Percentiles rank a stretch among this genome's conserved stretches.
Evolutionary conservation across 2,797 vertebrate genomes (phyloP).

Genomic region (Pteronotus mesoamericanus): DNA sequence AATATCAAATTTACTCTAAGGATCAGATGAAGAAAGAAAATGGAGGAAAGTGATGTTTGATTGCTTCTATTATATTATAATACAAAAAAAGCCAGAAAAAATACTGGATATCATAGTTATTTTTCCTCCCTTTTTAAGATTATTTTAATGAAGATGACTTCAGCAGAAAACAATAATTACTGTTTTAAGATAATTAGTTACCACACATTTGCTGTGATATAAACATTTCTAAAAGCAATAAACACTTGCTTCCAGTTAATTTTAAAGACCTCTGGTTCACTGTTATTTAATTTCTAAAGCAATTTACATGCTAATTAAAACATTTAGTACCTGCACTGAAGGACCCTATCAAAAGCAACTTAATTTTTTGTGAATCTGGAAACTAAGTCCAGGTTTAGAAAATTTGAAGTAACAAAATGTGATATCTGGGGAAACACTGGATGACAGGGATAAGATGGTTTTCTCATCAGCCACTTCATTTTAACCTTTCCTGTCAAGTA

Average conservation of each 20-base stretch:
- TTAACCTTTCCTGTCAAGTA: not conserved
- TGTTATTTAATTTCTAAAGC: conserved; percentile 72
- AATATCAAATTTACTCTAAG: not conserved
- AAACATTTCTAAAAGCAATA: conserved; percentile 66
- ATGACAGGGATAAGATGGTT: not conserved
- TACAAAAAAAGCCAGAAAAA: not conserved
- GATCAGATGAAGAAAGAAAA: not conserved
- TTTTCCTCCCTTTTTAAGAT: conserved; percentile 51
- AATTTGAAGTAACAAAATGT: not conserved
- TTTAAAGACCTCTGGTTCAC: conserved; percentile 73
- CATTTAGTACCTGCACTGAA: conserved; percentile 59
- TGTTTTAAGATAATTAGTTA: conserved; percentile 71
- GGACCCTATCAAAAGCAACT: conserved; percentile 52
- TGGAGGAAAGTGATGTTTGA: not conserved
- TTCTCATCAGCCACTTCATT: not conserved
- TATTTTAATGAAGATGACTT: conserved; percentile 64
- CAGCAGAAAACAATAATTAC: conserved; percentile 68
- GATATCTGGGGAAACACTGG: not conserved
- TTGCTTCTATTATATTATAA: conserved; percentile 8
- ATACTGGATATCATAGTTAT: not conserved
- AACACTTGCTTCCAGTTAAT: conserved; percentile 69
- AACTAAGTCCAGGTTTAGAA: conserved; percentile 53
- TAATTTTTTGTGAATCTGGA: conserved; percentile 60
- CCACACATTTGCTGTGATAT: conserved; percentile 58
- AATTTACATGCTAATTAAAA: conserved; percentile 73